Conservation (phyloP, 2,888 invertebrate species). For the Mythimna vitellina region DNA sequence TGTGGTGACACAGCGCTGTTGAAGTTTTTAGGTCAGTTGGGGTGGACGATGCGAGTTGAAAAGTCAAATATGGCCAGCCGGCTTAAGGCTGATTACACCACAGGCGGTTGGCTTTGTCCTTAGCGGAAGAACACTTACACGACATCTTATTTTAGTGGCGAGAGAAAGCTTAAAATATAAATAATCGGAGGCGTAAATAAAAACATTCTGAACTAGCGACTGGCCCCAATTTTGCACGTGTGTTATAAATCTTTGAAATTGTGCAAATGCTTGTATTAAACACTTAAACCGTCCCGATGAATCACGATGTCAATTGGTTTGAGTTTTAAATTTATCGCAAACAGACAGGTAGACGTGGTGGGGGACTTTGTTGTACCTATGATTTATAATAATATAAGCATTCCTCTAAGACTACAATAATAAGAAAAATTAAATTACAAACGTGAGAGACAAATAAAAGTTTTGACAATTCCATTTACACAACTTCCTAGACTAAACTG, state of each 20-base stretch:
- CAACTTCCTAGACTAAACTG: too few species aligned
- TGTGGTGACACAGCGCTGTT: conserved; percentile 3
- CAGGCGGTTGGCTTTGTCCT: not conserved
- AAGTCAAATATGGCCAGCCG: not conserved
- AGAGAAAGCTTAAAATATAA: not conserved
- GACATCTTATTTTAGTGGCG: not conserved
- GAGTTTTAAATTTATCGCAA: too few species aligned
- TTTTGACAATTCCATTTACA: not conserved
- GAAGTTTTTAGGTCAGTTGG: conserved; percentile 23
- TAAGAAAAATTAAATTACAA: not conserved
- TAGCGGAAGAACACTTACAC: not conserved
- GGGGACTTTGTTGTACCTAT: too few species aligned
- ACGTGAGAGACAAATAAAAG: not conserved
- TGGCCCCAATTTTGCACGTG: too few species aligned
- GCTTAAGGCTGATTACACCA: not conserved
- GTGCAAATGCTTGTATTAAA: too few species aligned
- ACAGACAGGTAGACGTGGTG: too few species aligned
- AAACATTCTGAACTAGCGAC: not conserved
- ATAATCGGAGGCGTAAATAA: too few species aligned
- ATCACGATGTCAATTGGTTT: too few species aligned
- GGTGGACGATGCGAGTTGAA: conserved; percentile 10
- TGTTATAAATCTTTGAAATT: too few species aligned
- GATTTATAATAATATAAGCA: not conserved
- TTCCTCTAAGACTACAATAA: not conserved
- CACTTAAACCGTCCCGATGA: too few species aligned